phyloP scores from a whole-genome alignment of 2,888 invertebrate species.

The Molorchus minor region DNA sequence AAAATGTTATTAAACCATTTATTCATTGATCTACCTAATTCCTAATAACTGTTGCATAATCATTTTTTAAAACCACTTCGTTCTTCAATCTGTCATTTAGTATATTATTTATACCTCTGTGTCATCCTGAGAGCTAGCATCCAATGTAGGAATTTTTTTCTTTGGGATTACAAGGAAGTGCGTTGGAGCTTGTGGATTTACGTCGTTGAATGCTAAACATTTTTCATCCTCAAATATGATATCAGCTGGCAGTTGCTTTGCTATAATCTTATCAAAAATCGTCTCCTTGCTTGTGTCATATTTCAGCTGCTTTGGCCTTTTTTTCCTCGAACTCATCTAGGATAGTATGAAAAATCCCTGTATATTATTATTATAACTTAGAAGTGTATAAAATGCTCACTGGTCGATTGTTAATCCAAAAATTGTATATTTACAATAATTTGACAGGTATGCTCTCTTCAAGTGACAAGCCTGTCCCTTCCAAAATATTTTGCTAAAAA shows the following conservation, averaged over 20 bases:
- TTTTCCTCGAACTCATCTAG: slow-evolving; percentile 59
- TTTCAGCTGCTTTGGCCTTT: slow-evolving; percentile 53
- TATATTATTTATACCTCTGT: slow-evolving; percentile 55
- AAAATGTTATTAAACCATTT: slow-evolving; percentile 1
- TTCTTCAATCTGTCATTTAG: too few species aligned
- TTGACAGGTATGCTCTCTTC: neutral
- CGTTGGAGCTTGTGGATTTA: slow-evolving; percentile 81
- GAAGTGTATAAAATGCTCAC: neutral
- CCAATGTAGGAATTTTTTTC: slow-evolving; percentile 72
- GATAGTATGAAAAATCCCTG: neutral
- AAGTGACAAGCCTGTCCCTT: slow-evolving; percentile 1
- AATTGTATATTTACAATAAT: neutral
- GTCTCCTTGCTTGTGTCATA: slow-evolving; percentile 61
- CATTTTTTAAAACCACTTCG: too few species aligned
- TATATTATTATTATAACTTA: slow-evolving; percentile 2
- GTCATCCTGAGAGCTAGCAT: slow-evolving; percentile 67
- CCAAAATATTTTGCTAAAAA: slow-evolving; percentile 16
- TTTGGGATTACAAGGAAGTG: slow-evolving; percentile 89
- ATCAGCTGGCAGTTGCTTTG: slow-evolving; percentile 81
- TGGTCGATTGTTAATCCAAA: neutral
- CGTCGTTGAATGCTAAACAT: slow-evolving; percentile 83
- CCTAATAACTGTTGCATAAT: neutral
- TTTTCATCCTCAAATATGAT: slow-evolving; percentile 84
- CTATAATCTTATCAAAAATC: slow-evolving; percentile 81
- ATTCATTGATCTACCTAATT: neutral